phyloP scores from a whole-genome alignment of 1,140 invertebrate species.

The Panulirus ornatus region DNA sequence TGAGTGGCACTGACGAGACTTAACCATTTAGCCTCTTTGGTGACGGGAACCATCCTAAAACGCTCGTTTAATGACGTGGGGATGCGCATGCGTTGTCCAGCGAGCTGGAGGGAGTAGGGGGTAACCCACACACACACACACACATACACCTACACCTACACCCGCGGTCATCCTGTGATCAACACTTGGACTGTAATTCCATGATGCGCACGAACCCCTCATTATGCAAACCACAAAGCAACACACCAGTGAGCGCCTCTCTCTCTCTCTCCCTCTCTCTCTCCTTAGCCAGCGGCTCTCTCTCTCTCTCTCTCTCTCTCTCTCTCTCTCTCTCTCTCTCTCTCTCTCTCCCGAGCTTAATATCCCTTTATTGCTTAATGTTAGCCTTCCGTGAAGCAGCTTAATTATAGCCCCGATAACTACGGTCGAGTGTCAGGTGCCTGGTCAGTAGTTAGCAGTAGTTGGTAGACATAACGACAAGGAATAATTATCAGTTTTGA shows the following conservation, averaged over 20 bases:
- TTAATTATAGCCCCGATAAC: constrained; percentile 1
- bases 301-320: neutral
- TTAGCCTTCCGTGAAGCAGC: constrained; percentile 12
- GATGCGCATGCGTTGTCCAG: no score
- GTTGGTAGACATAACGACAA: constrained; percentile 24
- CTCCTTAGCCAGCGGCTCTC: neutral
- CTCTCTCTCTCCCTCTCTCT: neutral
- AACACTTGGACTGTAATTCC: constrained; percentile 39
- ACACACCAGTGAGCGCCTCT: neutral
- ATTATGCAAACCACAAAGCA: constrained; percentile 38
- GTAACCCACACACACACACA: no score
- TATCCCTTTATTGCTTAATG: constrained; percentile 14
- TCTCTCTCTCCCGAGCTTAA: neutral
- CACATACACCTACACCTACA: no score
- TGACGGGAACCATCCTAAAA: no score
- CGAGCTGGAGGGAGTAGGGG: no score
- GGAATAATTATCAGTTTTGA: constrained; percentile 19
- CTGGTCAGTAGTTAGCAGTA: constrained; percentile 40
- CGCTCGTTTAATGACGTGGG: no score
- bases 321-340: neutral
- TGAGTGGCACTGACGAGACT: no score
- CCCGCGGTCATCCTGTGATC: neutral
- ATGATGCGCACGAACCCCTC: constrained; percentile 24
- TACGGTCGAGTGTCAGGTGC: constrained; percentile 12
- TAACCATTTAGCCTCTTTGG: no score